A percentile compares a stretch with the other conserved stretches of the same genome.
These are phyloP conservation scores for Hanleya hanleyi DNA, from an alignment of 2,888 invertebrate species.

Conservation along the genomic window DNA sequence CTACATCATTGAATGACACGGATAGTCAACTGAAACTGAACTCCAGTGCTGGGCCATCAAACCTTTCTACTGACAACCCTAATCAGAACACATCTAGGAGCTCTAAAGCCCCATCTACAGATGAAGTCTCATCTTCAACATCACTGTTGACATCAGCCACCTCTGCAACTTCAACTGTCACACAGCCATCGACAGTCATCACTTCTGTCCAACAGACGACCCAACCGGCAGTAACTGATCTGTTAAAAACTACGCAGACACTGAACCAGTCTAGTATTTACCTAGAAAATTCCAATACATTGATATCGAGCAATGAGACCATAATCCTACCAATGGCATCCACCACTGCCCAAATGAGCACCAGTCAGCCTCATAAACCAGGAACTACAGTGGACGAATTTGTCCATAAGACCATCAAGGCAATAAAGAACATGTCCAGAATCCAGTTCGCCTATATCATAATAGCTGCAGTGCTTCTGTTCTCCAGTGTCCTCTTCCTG, in stretches of 20 bases:
- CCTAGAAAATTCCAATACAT: too few species aligned
- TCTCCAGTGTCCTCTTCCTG: conserved; percentile 69
- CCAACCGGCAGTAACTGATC: too few species aligned
- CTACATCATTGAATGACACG: too few species aligned
- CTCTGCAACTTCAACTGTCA: neutral
- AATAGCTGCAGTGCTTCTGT: conserved; percentile 67
- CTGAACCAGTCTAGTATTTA: too few species aligned
- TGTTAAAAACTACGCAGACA: too few species aligned
- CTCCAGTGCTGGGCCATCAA: too few species aligned
- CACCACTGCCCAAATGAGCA: neutral
- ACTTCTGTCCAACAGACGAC: neutral
- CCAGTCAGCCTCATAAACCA: conserved; percentile 38
- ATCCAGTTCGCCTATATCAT: conserved; percentile 73
- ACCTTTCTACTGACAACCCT: too few species aligned
- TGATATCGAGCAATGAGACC: neutral
- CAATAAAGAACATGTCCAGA: conserved; percentile 57
- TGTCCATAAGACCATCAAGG: conserved; percentile 40
- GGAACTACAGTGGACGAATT: conserved; percentile 39
- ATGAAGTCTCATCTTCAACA: too few species aligned
- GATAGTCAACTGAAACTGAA: too few species aligned
- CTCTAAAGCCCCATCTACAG: too few species aligned
- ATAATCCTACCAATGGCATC: neutral
- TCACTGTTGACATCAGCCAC: neutral
- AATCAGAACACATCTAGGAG: too few species aligned
- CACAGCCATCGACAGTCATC: neutral